Base-by-base conservation (phyloP, 2,888 invertebrate species). In the Torymus texanus region DNA sequence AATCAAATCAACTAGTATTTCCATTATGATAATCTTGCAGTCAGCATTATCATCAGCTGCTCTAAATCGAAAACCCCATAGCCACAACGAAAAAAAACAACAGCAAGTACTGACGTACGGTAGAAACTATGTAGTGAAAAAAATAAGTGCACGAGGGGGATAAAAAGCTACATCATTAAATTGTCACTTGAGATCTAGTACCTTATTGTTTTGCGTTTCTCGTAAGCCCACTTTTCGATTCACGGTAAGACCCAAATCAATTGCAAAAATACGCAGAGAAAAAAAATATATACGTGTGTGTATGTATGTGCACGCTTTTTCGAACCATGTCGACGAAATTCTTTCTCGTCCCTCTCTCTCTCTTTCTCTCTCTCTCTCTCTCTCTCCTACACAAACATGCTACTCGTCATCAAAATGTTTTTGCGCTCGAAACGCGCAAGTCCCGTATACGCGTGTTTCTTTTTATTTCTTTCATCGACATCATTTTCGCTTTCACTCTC, bases 121-220 rank as follows among this genome's bases (percentile, higher is more conserved):
- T 29, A 61, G 16, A 67, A 66, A 73, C 24, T 51, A 53, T 14
- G 18, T 53, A 29, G 59, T 55, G 59, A 71, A 51, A 65, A 59
- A 53, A 53, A 59, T 16, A 62, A 70, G 29, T 50, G 41, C 65
- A 61, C 21, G 2, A 14, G 61, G 55, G 41, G 41, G 8, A 41
- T 41, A 55, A 70, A 62, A 73, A 65, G 68, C 53, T 76, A 75
- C 56, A 61, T 78, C 55, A 74, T 79, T 77, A 76, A 78, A 79
- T 80, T 82, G 76, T 62, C 80, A 76, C 76, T 78, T 82, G 82
- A 82, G 82, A 82, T 82, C 82, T 80, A 80, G 75, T 82, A 76
- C 78, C 63, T 67, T 76, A 78, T 73, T 76, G 75, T 75, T 82
- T 82, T 73, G 66, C 65, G 61, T 68, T 73, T 66, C 16, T 62